A percentile compares a stretch with the other conserved stretches of the same genome.
Conservation (phyloP, 2,113 vertebrate genomes). For the Onychorhynchus coronatus region DNA sequence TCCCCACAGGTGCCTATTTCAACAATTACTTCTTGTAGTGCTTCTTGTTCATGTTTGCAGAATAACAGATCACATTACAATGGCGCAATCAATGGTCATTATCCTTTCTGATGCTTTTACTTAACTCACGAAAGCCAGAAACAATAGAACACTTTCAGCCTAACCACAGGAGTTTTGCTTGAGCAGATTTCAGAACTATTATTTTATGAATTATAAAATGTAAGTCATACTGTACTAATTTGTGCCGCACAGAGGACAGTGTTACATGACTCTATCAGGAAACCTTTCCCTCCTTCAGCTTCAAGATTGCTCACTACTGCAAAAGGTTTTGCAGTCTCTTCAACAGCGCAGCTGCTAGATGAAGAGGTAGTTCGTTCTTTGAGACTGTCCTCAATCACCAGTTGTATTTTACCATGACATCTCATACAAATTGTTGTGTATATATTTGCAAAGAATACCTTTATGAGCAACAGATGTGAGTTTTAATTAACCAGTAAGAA, state of each 20-base stretch:
- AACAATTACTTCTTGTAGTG: neutral
- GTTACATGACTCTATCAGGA: fast-evolving
- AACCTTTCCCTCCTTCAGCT: neutral
- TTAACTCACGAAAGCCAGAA: neutral
- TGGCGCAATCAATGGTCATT: neutral
- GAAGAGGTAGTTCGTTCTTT: neutral
- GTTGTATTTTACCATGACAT: neutral
- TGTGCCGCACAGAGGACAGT: neutral
- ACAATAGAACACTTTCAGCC: neutral
- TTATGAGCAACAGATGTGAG: neutral
- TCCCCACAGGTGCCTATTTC: neutral
- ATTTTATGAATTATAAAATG: neutral
- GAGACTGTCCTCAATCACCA: neutral
- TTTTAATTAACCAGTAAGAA: neutral
- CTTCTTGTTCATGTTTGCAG: neutral
- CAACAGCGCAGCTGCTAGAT: neutral
- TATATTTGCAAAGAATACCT: neutral
- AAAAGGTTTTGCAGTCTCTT: neutral
- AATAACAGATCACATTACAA: neutral
- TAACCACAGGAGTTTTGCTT: neutral
- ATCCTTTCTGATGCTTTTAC: neutral
- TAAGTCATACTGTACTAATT: neutral
- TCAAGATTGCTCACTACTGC: neutral
- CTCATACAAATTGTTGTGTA: neutral
- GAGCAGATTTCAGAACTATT: neutral